A percentile compares a stretch with the other conserved stretches of the same genome.
phyloP scores from a whole-genome alignment of 2,113 vertebrate genomes.

The Chionomys nivalis region DNA sequence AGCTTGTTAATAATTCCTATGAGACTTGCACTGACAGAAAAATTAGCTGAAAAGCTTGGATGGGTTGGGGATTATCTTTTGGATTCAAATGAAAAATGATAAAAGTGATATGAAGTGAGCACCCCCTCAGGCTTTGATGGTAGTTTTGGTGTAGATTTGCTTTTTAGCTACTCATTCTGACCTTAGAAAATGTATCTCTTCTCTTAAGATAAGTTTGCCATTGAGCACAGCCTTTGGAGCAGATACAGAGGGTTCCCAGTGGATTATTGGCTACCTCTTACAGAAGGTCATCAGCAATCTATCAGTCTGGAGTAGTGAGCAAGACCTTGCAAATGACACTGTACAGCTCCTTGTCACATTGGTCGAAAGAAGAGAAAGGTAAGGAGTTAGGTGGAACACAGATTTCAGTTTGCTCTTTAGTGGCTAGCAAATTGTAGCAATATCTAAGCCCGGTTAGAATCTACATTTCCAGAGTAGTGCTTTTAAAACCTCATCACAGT shows the following conservation, averaged over 20 bases:
- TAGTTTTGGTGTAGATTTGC: conserved; percentile 76
- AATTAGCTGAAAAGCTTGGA: not conserved
- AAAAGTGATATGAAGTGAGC: not conserved
- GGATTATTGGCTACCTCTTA: conserved; percentile 99
- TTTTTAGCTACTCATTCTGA: conserved; percentile 72
- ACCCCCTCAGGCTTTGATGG: conserved; percentile 64
- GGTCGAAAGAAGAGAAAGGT: conserved; percentile 98
- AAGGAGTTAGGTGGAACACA: conserved; percentile 6
- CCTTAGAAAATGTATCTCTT: conserved; percentile 70
- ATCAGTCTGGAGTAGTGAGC: conserved; percentile 98
- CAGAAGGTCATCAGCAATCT: conserved; percentile 99
- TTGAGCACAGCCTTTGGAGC: conserved; percentile 97
- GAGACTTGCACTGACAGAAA: not conserved
- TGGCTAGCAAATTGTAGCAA: not conserved
- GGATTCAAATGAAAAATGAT: not conserved
- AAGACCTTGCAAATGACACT: conserved; percentile 96
- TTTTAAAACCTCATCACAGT: not conserved
- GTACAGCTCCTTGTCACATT: conserved; percentile 98
- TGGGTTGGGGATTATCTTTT: not conserved
- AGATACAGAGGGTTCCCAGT: conserved; percentile 98
- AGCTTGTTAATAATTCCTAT: not conserved
- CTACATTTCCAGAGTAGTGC: not conserved
- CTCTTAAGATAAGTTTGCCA: conserved; percentile 94
- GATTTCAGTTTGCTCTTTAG: not conserved
- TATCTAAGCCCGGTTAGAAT: not conserved